Evolutionary conservation across 2,888 invertebrate genomes (phyloP), one percentile per base, ranked within the genome.

Genomic region (Clostera curtula): DNA sequence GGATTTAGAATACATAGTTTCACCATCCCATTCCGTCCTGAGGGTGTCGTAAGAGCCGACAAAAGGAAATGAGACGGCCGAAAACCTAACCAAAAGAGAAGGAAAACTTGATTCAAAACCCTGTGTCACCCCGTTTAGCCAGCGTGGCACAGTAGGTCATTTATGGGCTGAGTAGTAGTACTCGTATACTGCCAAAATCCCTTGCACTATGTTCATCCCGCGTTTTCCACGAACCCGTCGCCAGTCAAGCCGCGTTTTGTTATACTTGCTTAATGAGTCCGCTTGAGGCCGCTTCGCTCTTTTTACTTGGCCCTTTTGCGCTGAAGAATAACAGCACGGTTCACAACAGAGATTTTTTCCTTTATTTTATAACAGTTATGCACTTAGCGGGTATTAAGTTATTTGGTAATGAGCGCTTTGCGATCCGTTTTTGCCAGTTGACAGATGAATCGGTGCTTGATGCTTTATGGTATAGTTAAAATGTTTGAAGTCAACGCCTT

Each of bases 251-350:
- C 56, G 53, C 36, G 48, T 54, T 64, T 56, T 63, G 61, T 72
- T 69, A 68, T 68, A 69, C 71, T 68, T 67, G 60, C 64, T 62
- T 76, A 77, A 79, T 76, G 77, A 76, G 67, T 46, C 36, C 49
- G 46, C 49, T 40, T 37, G 43, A 33, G 43, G 36, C 31, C 25
- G 20, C 15, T 38, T 30, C 36, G 36, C 36, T 35, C 42, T 54
- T 57, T 57, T 57, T 56, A 41, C 40, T 40, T 25, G 24, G 14
- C 15, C 10, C 34, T 46, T 52, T 47, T 46, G 36, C 40, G 20
- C 43, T 24, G 43, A 47, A 43, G 36, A 44, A 37, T 40, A 34
- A 44, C 49, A 34, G 42, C 35, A 31, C 31, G 35, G 39, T 51
- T 48, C 42, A 32, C 39, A 35, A 39, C 35, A 27, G 29, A 29